These are phyloP conservation scores for Rhopalosiphum padi DNA, from an alignment of 1,140 invertebrate genomes.

Conservation along the genomic window DNA sequence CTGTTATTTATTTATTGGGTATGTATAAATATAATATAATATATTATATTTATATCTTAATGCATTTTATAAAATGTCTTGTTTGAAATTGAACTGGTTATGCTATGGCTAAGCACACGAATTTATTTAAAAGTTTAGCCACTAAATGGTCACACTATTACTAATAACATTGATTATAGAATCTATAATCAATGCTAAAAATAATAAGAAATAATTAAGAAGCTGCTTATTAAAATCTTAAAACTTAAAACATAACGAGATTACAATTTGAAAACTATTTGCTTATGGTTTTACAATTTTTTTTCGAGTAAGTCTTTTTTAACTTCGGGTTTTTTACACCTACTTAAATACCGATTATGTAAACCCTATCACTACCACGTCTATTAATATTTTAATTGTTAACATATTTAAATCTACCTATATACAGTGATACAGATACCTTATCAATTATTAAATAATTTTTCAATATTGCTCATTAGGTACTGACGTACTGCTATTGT, in stretches of 20 bases:
- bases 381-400: background rate
- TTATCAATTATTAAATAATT: background rate
- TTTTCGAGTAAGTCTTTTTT: too few species aligned
- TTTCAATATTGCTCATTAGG: background rate
- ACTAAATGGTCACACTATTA: background rate
- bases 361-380: background rate
- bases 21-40: too few species aligned
- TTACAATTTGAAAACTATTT: background rate
- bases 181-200: too few species aligned
- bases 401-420: background rate
- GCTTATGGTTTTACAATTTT: background rate
- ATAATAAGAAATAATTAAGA: background rate
- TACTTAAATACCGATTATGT: background rate
- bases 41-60: background rate
- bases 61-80: background rate
- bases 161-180: too few species aligned
- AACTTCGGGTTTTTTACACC: too few species aligned
- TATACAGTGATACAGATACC: background rate
- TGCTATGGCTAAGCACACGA: accelerated
- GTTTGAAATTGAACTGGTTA: background rate
- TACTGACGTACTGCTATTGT: background rate
- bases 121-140: background rate
- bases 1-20: too few species aligned
- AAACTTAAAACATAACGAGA: background rate
- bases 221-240: background rate